Conservation (phyloP, 2,113 vertebrate species). For the Phaetusa simplex region DNA sequence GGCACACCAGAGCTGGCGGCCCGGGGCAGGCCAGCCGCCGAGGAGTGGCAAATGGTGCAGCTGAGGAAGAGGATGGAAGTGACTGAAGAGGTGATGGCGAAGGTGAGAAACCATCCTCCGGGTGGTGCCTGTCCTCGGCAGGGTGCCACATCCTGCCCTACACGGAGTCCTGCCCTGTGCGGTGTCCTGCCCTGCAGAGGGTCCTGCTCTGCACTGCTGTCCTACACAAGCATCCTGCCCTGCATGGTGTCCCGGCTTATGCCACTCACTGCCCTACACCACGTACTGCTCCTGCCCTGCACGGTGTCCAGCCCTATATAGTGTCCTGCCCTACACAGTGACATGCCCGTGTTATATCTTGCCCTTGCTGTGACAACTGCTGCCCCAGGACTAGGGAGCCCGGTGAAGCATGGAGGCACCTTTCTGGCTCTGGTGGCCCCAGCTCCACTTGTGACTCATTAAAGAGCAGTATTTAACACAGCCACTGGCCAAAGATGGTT, state of each 20-base stretch:
- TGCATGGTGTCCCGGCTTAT: not conserved
- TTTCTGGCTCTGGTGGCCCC: not conserved
- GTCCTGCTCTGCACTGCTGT: not conserved
- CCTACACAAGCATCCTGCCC: not conserved
- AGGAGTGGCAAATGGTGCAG: conserved; percentile 54
- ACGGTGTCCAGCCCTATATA: not conserved
- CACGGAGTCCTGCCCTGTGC: not conserved
- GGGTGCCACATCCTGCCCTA: not conserved
- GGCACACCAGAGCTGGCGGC: not conserved
- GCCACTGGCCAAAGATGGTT: not conserved
- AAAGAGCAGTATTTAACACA: not conserved
- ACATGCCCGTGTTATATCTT: not conserved
- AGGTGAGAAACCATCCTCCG: not conserved
- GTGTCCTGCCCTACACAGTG: not conserved
- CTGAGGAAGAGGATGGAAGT: conserved; percentile 61
- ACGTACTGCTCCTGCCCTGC: not conserved
- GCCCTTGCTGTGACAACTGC: not conserved
- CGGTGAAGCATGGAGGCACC: fast-evolving
- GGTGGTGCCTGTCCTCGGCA: too few relatives aligned
- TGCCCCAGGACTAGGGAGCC: not conserved
- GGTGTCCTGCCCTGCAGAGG: not conserved
- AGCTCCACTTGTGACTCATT: not conserved
- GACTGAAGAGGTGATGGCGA: conserved; percentile 40
- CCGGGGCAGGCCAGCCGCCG: not conserved
- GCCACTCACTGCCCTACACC: fast-evolving